phyloP scores from a whole-genome alignment of 2,888 invertebrate genomes.

The Glyphotaelius pellucidus region DNA sequence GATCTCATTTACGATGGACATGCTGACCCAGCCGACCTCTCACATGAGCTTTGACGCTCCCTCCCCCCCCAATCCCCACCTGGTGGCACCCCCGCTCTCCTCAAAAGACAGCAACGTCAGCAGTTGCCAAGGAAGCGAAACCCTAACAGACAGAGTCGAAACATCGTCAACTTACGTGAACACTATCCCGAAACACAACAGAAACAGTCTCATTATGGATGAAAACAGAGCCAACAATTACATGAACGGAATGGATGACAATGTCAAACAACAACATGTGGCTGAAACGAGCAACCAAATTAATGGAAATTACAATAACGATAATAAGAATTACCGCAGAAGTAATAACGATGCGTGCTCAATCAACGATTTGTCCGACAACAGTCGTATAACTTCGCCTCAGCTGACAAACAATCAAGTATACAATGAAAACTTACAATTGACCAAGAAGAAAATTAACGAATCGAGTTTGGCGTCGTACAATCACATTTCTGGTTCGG shows the following conservation, averaged over 20 bases:
- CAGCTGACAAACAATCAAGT: conserved; percentile 42
- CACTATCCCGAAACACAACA: conserved; percentile 67
- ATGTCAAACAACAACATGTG: background rate
- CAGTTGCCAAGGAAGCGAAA: conserved; percentile 70
- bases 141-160: conserved; percentile 54
- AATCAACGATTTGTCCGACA: conserved; percentile 9
- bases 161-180: conserved; percentile 67
- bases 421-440: conserved; percentile 27
- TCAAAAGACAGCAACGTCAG: conserved; percentile 69
- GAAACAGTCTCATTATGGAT: conserved; percentile 56
- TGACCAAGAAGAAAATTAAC: conserved; percentile 12
- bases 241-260: conserved; percentile 29
- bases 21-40: conserved; percentile 74
- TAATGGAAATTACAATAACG: conserved; percentile 8
- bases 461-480: conserved; percentile 9
- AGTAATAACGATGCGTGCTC: conserved; percentile 12
- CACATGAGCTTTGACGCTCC: conserved; percentile 74
- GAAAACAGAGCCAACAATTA: conserved; percentile 52
- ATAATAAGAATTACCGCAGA: conserved; percentile 21
- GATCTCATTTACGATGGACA: conserved; percentile 76
- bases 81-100: conserved; percentile 68
- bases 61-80: conserved; percentile 71
- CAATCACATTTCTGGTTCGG: conserved; percentile 51
- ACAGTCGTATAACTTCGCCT: conserved; percentile 51
- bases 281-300: background rate